Evolutionary conservation across 2,888 invertebrate species (phyloP).

Genomic region (Amphipoea oculea): DNA sequence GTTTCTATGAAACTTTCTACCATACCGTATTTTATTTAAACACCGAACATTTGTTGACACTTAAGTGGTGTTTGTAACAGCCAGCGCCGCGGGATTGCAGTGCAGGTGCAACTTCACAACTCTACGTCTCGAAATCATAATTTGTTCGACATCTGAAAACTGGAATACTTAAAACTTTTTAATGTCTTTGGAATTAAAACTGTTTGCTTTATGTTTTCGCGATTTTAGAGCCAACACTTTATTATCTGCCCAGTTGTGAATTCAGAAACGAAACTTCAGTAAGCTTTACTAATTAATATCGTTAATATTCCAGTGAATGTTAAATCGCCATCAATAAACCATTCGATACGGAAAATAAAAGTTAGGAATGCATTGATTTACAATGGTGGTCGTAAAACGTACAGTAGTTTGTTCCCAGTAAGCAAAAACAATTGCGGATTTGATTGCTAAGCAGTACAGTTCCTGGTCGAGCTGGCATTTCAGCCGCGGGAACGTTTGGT

Average conservation of each 20-base stretch:
- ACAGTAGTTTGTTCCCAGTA: slow-evolving; percentile 41
- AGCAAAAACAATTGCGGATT: slow-evolving; percentile 57
- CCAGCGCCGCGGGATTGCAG: slow-evolving; percentile 22
- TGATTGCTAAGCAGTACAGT: slow-evolving; percentile 56
- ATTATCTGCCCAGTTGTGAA: slow-evolving; percentile 45
- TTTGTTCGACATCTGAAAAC: slow-evolving; percentile 60
- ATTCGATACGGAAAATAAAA: slow-evolving; percentile 37
- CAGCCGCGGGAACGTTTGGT: slow-evolving; percentile 35
- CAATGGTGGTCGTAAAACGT: slow-evolving; percentile 50
- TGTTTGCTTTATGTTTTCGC: slow-evolving; percentile 39
- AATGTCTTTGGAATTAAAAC: slow-evolving; percentile 51
- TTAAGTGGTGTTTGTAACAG: slow-evolving; percentile 57
- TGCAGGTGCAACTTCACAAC: slow-evolving; percentile 57
- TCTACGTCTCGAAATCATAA: slow-evolving; percentile 53
- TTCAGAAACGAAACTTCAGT: slow-evolving; percentile 13
- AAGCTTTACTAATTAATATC: slow-evolving; percentile 11
- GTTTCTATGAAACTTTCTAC: slow-evolving; percentile 19
- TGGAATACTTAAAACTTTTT: slow-evolving; percentile 58
- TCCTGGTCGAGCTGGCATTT: slow-evolving; percentile 48
- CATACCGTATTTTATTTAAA: slow-evolving; percentile 40
- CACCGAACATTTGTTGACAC: slow-evolving; percentile 53
- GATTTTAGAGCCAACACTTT: slow-evolving; percentile 42
- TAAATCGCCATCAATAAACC: slow-evolving; percentile 24
- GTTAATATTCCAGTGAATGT: slow-evolving; percentile 21
- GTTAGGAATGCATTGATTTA: slow-evolving; percentile 54